Evolutionary conservation across 30 jellyfish, hydroid and myxozoan species (phyloP).

Genomic region (Mastigias papua): DNA sequence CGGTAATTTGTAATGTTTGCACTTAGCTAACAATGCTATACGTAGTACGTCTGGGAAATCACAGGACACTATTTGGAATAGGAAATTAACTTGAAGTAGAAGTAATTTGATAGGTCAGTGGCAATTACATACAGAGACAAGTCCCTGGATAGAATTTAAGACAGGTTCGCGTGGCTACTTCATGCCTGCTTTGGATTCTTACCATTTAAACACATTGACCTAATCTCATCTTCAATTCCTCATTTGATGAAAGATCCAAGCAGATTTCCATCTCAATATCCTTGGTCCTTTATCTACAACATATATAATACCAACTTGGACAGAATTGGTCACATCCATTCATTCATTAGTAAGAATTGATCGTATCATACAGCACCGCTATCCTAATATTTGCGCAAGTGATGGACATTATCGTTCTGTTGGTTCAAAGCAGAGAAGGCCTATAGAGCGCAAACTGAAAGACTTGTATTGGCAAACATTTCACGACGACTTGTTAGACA

Average conservation of each 20-base stretch:
- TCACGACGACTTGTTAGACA: not conserved
- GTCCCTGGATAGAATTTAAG: not conserved
- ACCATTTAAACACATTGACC: not conserved
- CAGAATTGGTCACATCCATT: not conserved
- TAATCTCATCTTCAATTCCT: constrained; percentile 6
- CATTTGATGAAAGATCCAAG: not conserved
- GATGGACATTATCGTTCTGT: constrained; percentile 37
- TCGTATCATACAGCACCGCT: constrained; percentile 13
- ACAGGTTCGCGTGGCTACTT: constrained; percentile 3
- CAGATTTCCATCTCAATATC: not conserved
- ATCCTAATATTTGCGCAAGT: constrained; percentile 13
- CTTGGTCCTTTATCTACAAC: not conserved
- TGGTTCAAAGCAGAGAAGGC: not conserved
- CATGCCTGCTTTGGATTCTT: not conserved
- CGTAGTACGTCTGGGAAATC: not conserved
- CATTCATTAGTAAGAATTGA: not conserved
- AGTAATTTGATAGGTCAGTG: not conserved
- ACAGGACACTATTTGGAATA: not conserved
- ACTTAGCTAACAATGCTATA: not conserved
- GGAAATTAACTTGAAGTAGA: not conserved
- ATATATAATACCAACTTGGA: not conserved
- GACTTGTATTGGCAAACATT: not conserved
- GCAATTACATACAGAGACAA: not conserved
- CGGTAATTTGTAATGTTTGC: not conserved
- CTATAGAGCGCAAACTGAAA: not conserved